Evolutionary conservation across 2,888 invertebrate genomes (phyloP).

Genomic region (Noctua fimbriata): DNA sequence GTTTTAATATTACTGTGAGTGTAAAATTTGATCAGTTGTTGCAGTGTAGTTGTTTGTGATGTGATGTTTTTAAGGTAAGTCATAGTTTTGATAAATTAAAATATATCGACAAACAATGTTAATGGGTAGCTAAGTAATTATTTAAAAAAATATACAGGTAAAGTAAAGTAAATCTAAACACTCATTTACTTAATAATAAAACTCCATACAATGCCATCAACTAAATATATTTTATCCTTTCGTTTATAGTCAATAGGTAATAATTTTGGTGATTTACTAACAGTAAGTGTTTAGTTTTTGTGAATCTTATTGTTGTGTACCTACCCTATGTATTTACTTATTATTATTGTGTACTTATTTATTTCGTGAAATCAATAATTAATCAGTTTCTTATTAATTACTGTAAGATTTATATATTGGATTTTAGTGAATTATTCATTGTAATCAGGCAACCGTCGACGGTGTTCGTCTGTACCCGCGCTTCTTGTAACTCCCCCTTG

Average conservation of each 20-base stretch:
- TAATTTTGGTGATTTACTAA: conserved; percentile 47
- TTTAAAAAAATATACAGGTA: conserved; percentile 50
- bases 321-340: conserved; percentile 46
- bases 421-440: conserved; percentile 48
- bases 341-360: conserved; percentile 47
- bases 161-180: conserved; percentile 50
- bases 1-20: conserved; percentile 49
- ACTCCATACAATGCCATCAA: conserved; percentile 50
- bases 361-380: conserved; percentile 47
- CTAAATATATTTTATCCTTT: conserved; percentile 49
- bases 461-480: conserved; percentile 47
- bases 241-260: conserved; percentile 48
- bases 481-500: conserved; percentile 47
- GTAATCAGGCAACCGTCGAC: conserved; percentile 47
- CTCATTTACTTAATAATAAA: conserved; percentile 48
- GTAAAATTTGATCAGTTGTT: conserved; percentile 50
- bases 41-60: conserved; percentile 51
- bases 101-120: conserved; percentile 49
- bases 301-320: conserved; percentile 47
- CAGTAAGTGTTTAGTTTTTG: conserved; percentile 49
- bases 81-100: conserved; percentile 49
- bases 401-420: conserved; percentile 46
- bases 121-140: conserved; percentile 48
- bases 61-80: conserved; percentile 49
- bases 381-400: conserved; percentile 47